Base-by-base conservation (phyloP, 2,888 invertebrate species). In the Drosophila recens region DNA sequence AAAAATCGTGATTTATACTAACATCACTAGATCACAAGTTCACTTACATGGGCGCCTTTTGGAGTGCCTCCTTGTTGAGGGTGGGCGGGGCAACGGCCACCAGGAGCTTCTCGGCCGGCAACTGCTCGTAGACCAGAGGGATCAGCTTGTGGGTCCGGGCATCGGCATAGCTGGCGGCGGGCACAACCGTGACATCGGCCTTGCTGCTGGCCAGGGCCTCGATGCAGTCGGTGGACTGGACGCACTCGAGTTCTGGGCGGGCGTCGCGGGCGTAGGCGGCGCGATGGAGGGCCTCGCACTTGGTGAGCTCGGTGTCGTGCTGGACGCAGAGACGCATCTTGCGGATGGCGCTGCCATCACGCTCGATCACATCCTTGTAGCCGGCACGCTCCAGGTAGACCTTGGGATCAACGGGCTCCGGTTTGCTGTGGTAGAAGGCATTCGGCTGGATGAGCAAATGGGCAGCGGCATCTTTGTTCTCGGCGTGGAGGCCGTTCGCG, bases 201-300 rank as follows among this genome's bases (percentile, higher is more conserved):
- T 91, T 86, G 40, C 59, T 66, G 27, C 80, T 81, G 42, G 84
- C 72, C 17, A 93, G 80, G 5, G 90, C 86, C 57, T 87, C 75
- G 30, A 91, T 71, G 43, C 93, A 93, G 48, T 95, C 94, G 51
- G 95, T 94, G 30, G 94, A 94, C 42, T 94, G 93, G 46, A 96
- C 95, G 90, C 98, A 98, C 87, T 96, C 95, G 52, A 98, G 94
- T 77, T 95, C 95, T 0, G 98, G 98, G 6, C 97, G 94, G 45
- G 97, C 95, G 87, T 97, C 96, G 63, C 97, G 94, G 3, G 97
- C 96, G 91, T 95, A 96, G 0, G 97, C 96, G 34, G 96, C 96
- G 67, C 94, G 94, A 0, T 95, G 94, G 89, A 97, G 94, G 0
- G 94, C 94, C 13, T 94, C 93, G 89, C 98, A 98, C 91, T 98